These are phyloP conservation scores for Dicerorhinus sumatrensis DNA, from an alignment of 2,113 vertebrate species.

Conservation along the genomic window DNA sequence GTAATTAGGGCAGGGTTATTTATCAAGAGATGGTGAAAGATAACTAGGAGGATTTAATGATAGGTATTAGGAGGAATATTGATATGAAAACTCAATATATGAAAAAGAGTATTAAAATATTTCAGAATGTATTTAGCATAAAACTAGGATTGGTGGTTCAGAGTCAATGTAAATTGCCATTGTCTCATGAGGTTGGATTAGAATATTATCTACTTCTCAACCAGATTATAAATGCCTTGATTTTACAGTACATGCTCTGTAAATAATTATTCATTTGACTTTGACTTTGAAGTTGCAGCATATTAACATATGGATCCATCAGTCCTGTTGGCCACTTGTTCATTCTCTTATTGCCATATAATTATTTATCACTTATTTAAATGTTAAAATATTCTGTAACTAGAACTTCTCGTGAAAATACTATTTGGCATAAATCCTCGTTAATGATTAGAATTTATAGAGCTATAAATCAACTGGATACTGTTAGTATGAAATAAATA, in stretches of 20 bases:
- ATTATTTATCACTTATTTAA: neutral
- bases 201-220: neutral
- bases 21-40: neutral
- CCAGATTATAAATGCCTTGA: neutral
- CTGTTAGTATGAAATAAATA: neutral
- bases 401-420: neutral
- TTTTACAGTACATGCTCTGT: neutral
- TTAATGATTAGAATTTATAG: neutral
- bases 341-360: neutral
- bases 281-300: slow-evolving; percentile 1
- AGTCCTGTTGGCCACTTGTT: neutral
- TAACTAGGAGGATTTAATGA: neutral
- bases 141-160: neutral
- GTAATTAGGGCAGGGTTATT: neutral
- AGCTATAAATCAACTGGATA: neutral
- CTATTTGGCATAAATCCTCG: neutral
- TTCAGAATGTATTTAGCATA: neutral
- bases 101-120: neutral
- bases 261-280: neutral
- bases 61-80: neutral
- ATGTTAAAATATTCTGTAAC: neutral
- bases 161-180: neutral
- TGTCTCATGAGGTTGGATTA: neutral
- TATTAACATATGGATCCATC: neutral
- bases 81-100: neutral